These are phyloP conservation scores for Patagioenas fasciata DNA, from an alignment of 2,113 vertebrate species.

Conservation along the genomic window DNA sequence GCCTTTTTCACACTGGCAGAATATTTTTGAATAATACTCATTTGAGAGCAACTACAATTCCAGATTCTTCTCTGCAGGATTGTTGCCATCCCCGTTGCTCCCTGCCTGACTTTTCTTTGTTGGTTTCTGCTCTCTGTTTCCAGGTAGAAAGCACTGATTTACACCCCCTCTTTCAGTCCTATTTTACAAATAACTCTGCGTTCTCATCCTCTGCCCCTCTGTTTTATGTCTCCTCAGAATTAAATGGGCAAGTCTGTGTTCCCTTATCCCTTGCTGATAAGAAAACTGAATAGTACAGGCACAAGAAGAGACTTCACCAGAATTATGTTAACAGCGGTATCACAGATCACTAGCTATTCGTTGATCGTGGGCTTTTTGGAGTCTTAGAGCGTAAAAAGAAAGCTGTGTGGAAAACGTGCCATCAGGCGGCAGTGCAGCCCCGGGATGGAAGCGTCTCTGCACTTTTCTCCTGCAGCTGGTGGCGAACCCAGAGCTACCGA, in stretches of 20 bases:
- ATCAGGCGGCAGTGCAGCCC: slow-evolving; percentile 3
- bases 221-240: background rate
- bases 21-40: background rate
- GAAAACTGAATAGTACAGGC: background rate
- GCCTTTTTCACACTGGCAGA: background rate
- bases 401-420: background rate
- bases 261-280: background rate
- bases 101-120: background rate
- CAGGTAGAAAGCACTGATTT: background rate
- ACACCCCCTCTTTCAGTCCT: background rate
- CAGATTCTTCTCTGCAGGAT: background rate
- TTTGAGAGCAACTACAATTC: background rate
- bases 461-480: accelerated
- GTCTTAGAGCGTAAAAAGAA: accelerated
- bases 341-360: accelerated
- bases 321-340: background rate
- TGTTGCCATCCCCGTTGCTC: background rate
- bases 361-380: background rate
- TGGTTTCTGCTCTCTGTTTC: background rate
- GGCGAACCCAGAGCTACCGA: background rate
- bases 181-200: background rate
- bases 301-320: too few species aligned
- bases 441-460: background rate
- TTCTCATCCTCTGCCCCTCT: background rate
- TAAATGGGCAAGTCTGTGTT: background rate